These are phyloP conservation scores for Micromussa lordhowensis DNA, from an alignment of 92 coral and sea anemone species.

Conservation along the genomic window DNA sequence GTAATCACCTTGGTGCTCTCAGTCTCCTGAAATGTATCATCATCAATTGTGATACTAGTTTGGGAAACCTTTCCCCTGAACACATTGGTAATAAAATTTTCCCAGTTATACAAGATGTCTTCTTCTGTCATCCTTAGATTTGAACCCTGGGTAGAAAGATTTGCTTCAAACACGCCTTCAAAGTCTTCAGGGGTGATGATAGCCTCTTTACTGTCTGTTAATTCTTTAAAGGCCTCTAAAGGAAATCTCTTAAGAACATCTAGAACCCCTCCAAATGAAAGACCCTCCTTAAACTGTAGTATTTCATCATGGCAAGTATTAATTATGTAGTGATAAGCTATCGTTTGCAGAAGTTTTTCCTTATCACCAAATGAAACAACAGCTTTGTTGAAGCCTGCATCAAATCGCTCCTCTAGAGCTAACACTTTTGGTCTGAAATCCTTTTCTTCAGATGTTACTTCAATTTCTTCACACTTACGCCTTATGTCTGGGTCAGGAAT, in stretches of 20 bases:
- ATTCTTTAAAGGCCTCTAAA: conserved; percentile 39
- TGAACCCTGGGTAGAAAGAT: conserved; percentile 39
- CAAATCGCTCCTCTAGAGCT: conserved; percentile 39
- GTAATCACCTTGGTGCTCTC: conserved; percentile 33
- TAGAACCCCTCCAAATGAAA: conserved; percentile 47
- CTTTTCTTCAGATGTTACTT: conserved; percentile 13
- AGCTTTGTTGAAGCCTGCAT: conserved; percentile 53
- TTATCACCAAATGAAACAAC: conserved; percentile 41
- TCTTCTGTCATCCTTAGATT: conserved; percentile 47
- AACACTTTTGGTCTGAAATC: conserved; percentile 1
- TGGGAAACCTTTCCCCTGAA: conserved; percentile 32
- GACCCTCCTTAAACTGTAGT: conserved; percentile 56
- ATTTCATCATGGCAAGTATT: conserved; percentile 39
- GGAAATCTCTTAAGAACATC: conserved; percentile 50
- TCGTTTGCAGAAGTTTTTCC: conserved; percentile 36
- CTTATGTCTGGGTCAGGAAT: conserved; percentile 22
- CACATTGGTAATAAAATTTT: conserved; percentile 40
- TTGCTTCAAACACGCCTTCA: conserved; percentile 21
- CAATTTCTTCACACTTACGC: conserved; percentile 16
- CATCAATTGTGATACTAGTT: conserved; percentile 32
- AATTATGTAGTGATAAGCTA: conserved; percentile 34
- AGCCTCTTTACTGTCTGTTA: conserved; percentile 24
- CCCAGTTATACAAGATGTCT: conserved; percentile 38
- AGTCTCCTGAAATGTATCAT: conserved; percentile 32
- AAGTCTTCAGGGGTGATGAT: conserved; percentile 42